Base-by-base conservation (phyloP, 2,888 invertebrate species). In the Xanthorhoe designata region DNA sequence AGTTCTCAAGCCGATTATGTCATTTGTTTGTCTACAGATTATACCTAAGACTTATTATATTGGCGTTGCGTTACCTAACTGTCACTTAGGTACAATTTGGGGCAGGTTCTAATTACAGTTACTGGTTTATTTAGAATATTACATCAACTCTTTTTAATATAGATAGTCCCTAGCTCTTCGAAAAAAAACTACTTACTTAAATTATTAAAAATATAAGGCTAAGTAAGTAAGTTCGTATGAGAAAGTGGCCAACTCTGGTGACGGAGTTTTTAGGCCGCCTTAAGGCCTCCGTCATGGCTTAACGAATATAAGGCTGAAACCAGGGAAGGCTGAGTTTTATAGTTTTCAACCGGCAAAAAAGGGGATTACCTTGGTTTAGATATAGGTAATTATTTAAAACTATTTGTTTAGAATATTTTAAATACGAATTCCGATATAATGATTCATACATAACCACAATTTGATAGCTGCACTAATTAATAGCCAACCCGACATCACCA, bases 1-100 rank as follows among this genome's bases (percentile, higher is more conserved):
- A 74, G 78, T 83, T 84, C 83, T 77, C 82, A 87, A 81, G 81
- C 81, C 76, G 78, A 83, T 86, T 86, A 82, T 77, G 78, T 76
- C 78, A 80, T 71, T 64, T 66, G 62, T 66, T 68, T 68, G 61
- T 66, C 66, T 69, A 54, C n/a, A 60, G 57, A 62, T 59, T 59
- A 62, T 53, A 53, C 29, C 50, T 58, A 52, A 61, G 61, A 68
- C 55, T 56, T 60, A 38, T 51, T 42, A n/a, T 38, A 51, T 9
- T 64, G 47, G 17, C 15, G 4, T 47, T 32, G 35, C 24, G 42
- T 59, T 59, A 51, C 51, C 51, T 61, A 61, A 53, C 60, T 15
- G 1, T 7, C 15, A 57, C 24, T 45, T 42, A 42, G 5, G 13
- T 42, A 42, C 13, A 32, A 13, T 42, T 42, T 42, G 13, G 38